Evolutionary conservation across 2,113 vertebrate species (phyloP).

Genomic region (Misgurnus mizolepis): DNA sequence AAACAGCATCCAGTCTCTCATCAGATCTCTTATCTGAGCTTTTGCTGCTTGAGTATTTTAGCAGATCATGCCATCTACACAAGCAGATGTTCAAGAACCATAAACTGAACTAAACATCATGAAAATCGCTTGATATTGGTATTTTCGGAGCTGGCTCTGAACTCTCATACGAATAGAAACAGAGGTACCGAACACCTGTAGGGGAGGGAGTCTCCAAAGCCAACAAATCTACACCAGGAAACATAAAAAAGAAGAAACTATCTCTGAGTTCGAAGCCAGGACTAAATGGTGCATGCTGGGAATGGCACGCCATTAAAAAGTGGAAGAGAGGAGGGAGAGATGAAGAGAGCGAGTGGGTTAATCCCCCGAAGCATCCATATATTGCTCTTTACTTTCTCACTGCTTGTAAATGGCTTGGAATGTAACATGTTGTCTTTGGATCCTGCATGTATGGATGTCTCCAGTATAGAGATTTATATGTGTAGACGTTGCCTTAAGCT

Average conservation of each 20-base stretch:
- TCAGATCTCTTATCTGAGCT: too few species aligned
- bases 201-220: conserved; percentile 27
- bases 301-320: conserved; percentile 64
- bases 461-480: conserved; percentile 70
- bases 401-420: conserved; percentile 71
- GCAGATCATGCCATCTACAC: too few species aligned
- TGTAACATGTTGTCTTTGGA: conserved; percentile 73
- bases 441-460: conserved; percentile 60
- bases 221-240: conserved; percentile 52
- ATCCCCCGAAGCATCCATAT: conserved; percentile 77
- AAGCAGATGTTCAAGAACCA: too few species aligned
- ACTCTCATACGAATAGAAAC: conserved; percentile 8
- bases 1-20: too few species aligned
- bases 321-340: conserved; percentile 54
- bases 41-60: too few species aligned
- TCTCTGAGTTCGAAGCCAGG: conserved; percentile 60
- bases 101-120: too few species aligned
- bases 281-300: conserved; percentile 72
- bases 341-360: conserved; percentile 61
- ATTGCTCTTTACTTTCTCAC: conserved; percentile 69
- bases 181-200: conserved; percentile 37
- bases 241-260: conserved; percentile 66
- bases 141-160: too few species aligned
- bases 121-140: too few species aligned
- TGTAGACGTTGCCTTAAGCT: conserved; percentile 68